Conservation (phyloP, 2,797 vertebrate genomes). For the Gallinago stenura region DNA sequence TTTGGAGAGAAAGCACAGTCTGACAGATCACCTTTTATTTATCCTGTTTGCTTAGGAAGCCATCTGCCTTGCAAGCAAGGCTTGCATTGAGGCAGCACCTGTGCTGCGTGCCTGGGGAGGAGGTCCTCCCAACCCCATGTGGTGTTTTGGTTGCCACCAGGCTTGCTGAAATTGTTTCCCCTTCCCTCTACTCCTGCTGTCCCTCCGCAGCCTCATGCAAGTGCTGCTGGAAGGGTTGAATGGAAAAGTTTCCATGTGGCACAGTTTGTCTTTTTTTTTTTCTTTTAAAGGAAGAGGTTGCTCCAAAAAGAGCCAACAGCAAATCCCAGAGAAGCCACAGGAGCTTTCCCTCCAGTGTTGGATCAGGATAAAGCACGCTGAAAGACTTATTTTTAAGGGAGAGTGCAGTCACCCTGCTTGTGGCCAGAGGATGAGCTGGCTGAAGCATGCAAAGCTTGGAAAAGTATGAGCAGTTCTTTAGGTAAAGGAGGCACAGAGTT, state of each 20-base stretch:
- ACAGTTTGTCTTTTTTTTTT: background rate
- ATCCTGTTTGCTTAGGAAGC: background rate
- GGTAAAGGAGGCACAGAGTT: background rate
- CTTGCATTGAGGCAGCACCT: background rate
- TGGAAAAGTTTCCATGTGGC: background rate
- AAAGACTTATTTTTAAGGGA: background rate
- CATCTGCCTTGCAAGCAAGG: background rate
- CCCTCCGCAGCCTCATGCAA: background rate
- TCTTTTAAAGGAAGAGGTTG: background rate
- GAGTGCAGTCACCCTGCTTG: background rate
- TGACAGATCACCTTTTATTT: conserved; percentile 40
- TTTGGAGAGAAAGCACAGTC: background rate
- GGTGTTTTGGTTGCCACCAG: background rate
- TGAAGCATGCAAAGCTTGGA: background rate
- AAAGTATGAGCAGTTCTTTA: background rate
- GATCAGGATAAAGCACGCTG: background rate
- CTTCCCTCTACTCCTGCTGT: background rate
- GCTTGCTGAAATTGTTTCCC: background rate
- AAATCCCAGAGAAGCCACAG: background rate
- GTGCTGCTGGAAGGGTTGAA: background rate
- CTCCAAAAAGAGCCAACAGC: background rate
- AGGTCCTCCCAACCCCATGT: rapidly evolving
- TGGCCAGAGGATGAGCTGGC: background rate
- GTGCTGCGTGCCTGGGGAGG: background rate
- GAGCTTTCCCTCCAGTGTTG: background rate